Evolutionary conservation across 2,888 invertebrate genomes (phyloP), one percentile per base, ranked within the genome.

Genomic region (Lissonota sp.): DNA sequence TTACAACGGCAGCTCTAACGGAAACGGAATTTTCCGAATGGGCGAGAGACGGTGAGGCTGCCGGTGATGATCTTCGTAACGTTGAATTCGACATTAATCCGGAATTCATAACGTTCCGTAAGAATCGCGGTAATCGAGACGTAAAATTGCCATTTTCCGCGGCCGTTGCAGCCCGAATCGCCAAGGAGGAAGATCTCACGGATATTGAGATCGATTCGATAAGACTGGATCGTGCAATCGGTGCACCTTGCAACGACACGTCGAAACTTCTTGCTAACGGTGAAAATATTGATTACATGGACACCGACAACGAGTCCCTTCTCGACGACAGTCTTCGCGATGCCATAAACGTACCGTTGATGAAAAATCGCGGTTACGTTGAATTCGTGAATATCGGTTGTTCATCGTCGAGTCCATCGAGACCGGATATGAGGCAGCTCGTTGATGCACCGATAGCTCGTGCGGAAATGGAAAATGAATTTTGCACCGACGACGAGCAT

Each of bases 1-100:
- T 94, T 0, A 95, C 95, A 0, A 96, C 96, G 0, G 95, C 96
- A 0, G 96, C 95, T 2, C 93, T 97, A 8, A 97, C 97, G 0
- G 97, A 97, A 92, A 97, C 97, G 0, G 97, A 97, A 89, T 93
- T 97, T n/a, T 97, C 97, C 0, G 97, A 98, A 90, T 97, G 97
- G 97, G 97, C 97, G 0, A 95, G 96, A 4, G 97, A 97, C 88
- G 96, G 96, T 84, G 95, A 95, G 53, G 92, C 88, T 6, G 96
- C 96, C 1, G 95, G 96, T 0, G 97, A 97, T 86, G 96, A 97
- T 89, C 94, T 96, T 75, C 95, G 95, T 53, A 95, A 95, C 83
- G 94, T 94, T 63, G 95, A 95, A 78, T 94, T 95, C 85, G 94
- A 93, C 51, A 93, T 95, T 1, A 94, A 94, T 87, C 94, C 94